Percentiles rank a stretch among this genome's conserved stretches.
These are phyloP conservation scores for Leptinotarsa lineolata DNA, from an alignment of 1,140 invertebrate species.

Conservation along the genomic window DNA sequence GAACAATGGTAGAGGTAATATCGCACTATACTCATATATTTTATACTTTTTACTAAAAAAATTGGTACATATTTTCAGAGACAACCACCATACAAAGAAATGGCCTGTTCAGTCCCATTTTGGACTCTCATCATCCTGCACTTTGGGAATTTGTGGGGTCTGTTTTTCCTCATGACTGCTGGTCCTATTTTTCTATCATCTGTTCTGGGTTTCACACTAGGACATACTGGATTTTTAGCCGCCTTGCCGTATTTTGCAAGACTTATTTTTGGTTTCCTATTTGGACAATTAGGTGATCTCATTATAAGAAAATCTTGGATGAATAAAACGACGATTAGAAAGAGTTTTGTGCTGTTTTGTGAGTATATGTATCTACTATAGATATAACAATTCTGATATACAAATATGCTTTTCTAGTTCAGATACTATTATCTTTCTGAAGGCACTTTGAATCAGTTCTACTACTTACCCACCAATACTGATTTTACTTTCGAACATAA, in stretches of 20 bases:
- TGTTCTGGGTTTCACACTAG: conserved; percentile 82
- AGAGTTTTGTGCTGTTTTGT: conserved; percentile 74
- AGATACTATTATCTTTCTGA: neutral
- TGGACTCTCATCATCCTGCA: conserved; percentile 68
- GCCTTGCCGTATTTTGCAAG: conserved; percentile 72
- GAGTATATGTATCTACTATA: conserved; percentile 42
- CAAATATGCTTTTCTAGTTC: neutral
- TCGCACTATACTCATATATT: too few species aligned
- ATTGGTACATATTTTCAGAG: neutral
- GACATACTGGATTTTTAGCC: conserved; percentile 72
- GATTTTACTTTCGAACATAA: too few species aligned
- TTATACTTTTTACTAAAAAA: too few species aligned
- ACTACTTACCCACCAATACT: too few species aligned
- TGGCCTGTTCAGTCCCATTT: conserved; percentile 69
- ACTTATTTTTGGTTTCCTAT: conserved; percentile 67
- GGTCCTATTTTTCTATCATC: conserved; percentile 81
- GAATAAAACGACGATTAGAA: conserved; percentile 67
- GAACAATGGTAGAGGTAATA: too few species aligned
- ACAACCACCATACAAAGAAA: conserved; percentile 62
- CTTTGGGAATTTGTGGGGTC: conserved; percentile 76
- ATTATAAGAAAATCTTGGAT: conserved; percentile 63
- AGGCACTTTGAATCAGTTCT: too few species aligned
- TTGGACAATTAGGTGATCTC: conserved; percentile 70
- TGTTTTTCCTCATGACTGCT: conserved; percentile 83
- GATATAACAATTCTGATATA: neutral